Percentiles rank a stretch among this genome's conserved stretches.
These are phyloP conservation scores for Forficula auricularia DNA, from an alignment of 1,140 invertebrate genomes.

Conservation along the genomic window DNA sequence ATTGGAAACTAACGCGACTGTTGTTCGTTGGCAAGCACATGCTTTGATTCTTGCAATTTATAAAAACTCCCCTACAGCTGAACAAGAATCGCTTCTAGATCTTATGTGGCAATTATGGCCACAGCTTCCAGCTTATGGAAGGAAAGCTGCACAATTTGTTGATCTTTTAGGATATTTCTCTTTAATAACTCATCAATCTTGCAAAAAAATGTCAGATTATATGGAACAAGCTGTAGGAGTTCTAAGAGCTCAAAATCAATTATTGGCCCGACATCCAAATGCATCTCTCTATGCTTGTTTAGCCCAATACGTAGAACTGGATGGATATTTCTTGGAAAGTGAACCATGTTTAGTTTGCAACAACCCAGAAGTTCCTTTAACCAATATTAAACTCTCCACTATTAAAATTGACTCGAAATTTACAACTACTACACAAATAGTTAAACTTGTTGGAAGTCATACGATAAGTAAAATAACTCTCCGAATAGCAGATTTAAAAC, in stretches of 20 bases:
- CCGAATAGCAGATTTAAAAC: conserved; percentile 84
- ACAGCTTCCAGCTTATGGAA: conserved; percentile 70
- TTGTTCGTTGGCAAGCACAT: conserved; percentile 90
- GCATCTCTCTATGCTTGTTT: conserved; percentile 81
- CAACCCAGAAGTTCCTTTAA: conserved; percentile 85
- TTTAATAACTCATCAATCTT: conserved; percentile 49
- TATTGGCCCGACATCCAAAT: conserved; percentile 82
- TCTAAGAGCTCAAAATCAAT: conserved; percentile 68
- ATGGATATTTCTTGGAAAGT: conserved; percentile 91
- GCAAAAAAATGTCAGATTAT: conserved; percentile 47
- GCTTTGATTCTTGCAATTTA: conserved; percentile 68
- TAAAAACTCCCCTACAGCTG: conserved; percentile 56
- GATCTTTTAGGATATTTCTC: conserved; percentile 88
- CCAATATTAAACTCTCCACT: conserved; percentile 78
- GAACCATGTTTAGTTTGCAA: conserved; percentile 95
- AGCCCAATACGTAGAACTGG: conserved; percentile 80
- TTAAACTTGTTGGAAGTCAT: conserved; percentile 86
- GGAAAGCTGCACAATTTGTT: conserved; percentile 89
- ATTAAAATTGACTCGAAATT: conserved; percentile 95
- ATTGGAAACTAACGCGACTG: conserved; percentile 81
- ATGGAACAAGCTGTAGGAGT: conserved; percentile 72
- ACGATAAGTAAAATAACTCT: conserved; percentile 88
- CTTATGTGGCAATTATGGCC: conserved; percentile 86
- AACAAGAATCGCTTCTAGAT: conserved; percentile 64
- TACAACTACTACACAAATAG: conserved; percentile 92